A percentile compares a stretch with the other conserved stretches of the same genome.
Conservation (phyloP, 2,797 vertebrate species). For the Arrhamphus sclerolepis region DNA sequence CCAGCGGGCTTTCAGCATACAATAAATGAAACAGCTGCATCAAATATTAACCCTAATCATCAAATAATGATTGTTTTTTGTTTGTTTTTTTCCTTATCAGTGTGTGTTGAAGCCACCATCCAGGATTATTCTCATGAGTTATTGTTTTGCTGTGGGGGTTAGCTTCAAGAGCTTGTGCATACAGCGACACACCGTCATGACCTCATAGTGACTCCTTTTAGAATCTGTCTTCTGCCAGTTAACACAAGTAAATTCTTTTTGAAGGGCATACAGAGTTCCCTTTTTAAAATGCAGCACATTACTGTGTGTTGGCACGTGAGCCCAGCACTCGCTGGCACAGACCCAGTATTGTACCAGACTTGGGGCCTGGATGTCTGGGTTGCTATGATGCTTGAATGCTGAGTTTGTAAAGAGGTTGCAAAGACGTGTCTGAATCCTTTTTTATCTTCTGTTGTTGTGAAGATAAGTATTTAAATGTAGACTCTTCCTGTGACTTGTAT, state of each 20-base stretch:
- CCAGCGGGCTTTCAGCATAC: not conserved
- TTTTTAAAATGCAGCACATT: constrained; percentile 38
- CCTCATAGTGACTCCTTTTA: constrained; percentile 18
- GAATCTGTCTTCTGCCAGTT: constrained; percentile 12
- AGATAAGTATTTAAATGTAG: no score
- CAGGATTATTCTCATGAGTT: no score
- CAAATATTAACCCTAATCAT: constrained; percentile 22
- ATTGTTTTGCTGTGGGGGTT: no score
- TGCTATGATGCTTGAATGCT: no score
- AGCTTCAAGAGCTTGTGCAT: no score
- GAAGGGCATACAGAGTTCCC: constrained; percentile 22
- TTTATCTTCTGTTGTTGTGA: no score
- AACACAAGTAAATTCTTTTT: constrained; percentile 28
- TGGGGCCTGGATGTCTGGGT: constrained; percentile 8
- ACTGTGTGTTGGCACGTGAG: constrained; percentile 36
- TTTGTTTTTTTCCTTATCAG: constrained; percentile 1
- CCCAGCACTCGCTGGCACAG: constrained; percentile 36
- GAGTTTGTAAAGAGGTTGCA: no score
- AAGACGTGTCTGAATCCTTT: no score
- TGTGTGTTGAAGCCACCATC: no score
- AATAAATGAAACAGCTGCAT: constrained; percentile 9
- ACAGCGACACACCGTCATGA: constrained; percentile 3
- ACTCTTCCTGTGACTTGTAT: no score
- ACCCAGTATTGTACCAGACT: constrained; percentile 1
- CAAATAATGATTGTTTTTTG: constrained; percentile 17